Conservation (phyloP, 1,140 invertebrate species). For the Helicoverpa armigera region DNA sequence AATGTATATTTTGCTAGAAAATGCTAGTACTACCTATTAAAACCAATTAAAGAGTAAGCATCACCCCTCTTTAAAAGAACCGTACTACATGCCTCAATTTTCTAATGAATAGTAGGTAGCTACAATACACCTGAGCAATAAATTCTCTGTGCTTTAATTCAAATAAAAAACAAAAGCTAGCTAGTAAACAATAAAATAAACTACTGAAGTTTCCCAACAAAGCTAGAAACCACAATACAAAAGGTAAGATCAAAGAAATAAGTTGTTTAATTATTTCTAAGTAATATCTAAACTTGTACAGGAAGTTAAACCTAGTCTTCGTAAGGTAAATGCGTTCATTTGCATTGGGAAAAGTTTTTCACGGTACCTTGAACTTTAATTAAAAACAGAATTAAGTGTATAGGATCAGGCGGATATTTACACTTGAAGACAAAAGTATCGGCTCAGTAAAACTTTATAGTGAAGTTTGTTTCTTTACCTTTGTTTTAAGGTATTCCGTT, state of each 20-base stretch:
- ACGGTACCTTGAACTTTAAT: conserved; percentile 82
- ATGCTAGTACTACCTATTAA: too few species aligned
- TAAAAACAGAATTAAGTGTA: conserved; percentile 74
- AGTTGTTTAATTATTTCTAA: conserved; percentile 41
- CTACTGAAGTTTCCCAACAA: neutral
- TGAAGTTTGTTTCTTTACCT: neutral
- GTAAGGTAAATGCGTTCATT: conserved; percentile 61
- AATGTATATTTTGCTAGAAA: too few species aligned
- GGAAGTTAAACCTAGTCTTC: conserved; percentile 6
- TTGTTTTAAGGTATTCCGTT: neutral
- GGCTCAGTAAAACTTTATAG: conserved; percentile 14
- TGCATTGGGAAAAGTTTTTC: conserved; percentile 75
- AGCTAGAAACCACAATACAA: conserved; percentile 5
- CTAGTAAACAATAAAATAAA: neutral
- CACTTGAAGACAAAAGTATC: conserved; percentile 46
- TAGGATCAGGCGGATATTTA: conserved; percentile 40
- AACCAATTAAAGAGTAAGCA: too few species aligned
- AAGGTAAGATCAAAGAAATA: conserved; percentile 33
- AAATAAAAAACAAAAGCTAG: neutral
- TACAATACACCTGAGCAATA: too few species aligned
- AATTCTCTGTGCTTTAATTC: neutral
- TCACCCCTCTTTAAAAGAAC: too few species aligned
- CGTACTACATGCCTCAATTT: too few species aligned
- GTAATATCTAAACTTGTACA: conserved; percentile 39
- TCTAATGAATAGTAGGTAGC: neutral